Base-by-base conservation (phyloP, 1,140 invertebrate species). In the Spodoptera frugiperda region DNA sequence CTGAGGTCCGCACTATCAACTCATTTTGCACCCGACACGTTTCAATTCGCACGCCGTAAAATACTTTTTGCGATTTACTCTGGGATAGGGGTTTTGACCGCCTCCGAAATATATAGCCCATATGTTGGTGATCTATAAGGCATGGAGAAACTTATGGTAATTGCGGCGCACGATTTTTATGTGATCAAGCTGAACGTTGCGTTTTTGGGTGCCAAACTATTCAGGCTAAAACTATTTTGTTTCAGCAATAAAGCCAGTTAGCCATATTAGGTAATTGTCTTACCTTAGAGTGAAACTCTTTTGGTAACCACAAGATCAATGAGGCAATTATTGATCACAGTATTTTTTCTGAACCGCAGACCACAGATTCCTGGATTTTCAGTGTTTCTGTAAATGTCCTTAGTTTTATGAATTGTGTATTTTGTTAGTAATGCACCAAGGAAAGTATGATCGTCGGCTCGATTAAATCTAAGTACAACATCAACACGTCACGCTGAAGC, bases 11-110 rank as follows among this genome's bases (percentile, higher is more conserved):
- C 55, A 61, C 44, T 49, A 61, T 44, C 55, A 59, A 48, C 71
- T 55, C 54, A 73, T 73, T 73, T 73, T 59, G 17, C 6, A 44
- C 49, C 44, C 54, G 54, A 73, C 55, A 73, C 46, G 71, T 73
- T 73, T 73, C 71, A 49, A 73, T 25, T 49, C 21, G n/a, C 53
- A 54, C 33, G 25, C 68, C 44, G 39, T 71, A 71, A 72, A 72
- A 72, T 57, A 72, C 33, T 72, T 70, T 6, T 44, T 46, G 30
- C 51, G 33, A 72, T 55, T 55, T 54, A 72, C 51, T 30, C 12
- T 48, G 19, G 30, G 15, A 11, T 15, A 72, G 11, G 11, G 51
- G 46, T 55, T 68, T 46, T 57, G 17, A 54, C 21, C 46, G 19
- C 48, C 3, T 48, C 14, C 11, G 44, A 19, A 21, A 48, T 12